Conservation (phyloP, 2,113 vertebrate genomes). For the Cryptomyrus ogoouensis region DNA sequence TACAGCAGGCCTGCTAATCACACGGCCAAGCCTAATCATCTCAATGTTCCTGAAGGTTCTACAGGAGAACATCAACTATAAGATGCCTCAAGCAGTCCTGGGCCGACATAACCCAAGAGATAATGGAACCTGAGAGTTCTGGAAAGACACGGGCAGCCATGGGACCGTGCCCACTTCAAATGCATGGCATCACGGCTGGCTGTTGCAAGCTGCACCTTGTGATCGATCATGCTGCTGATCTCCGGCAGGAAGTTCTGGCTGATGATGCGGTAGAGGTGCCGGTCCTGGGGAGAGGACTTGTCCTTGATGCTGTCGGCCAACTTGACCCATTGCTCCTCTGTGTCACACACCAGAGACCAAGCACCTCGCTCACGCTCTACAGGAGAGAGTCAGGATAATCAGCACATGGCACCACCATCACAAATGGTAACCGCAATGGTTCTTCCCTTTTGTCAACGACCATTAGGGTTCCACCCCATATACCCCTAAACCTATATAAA, state of each 20-base stretch:
- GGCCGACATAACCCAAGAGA: not conserved
- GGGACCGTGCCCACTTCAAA: not conserved
- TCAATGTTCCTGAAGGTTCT: not conserved
- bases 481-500: not conserved
- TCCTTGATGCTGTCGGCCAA: constrained; percentile 91
- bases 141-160: not conserved
- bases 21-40: not conserved
- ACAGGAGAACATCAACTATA: not conserved
- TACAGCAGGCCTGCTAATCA: not conserved
- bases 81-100: not conserved
- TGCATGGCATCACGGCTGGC: not conserved
- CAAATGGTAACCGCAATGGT: not conserved
- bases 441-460: not conserved
- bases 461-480: not conserved
- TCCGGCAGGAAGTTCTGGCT: constrained; percentile 95
- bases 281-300: constrained; percentile 79
- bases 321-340: constrained; percentile 85
- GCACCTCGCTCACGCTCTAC: constrained; percentile 59
- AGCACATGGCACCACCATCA: not conserved
- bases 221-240: constrained; percentile 94
- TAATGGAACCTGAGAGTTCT: not conserved
- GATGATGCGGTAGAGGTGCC: constrained; percentile 89
- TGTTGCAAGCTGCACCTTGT: constrained; percentile 68
- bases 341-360: constrained; percentile 92
- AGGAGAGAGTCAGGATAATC: not conserved